Evolutionary conservation across 2,797 vertebrate species (phyloP).

Genomic region (Gouania willdenowi): DNA sequence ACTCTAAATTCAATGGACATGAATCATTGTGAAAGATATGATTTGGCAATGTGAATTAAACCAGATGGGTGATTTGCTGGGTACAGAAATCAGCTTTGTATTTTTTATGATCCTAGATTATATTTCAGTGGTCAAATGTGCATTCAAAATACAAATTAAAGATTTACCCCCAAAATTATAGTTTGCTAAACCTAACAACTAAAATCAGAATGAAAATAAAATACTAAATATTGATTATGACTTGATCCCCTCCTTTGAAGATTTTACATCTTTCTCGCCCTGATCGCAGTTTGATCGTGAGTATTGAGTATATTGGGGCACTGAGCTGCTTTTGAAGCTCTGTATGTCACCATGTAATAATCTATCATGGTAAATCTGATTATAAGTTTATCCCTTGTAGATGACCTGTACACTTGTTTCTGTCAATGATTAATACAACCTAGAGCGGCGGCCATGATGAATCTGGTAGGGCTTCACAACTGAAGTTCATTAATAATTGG

Average conservation of each 20-base stretch:
- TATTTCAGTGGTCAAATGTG: not conserved
- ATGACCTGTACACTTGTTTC: slow-evolving; percentile 79
- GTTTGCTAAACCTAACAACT: slow-evolving; percentile 13
- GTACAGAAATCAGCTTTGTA: slow-evolving; percentile 1
- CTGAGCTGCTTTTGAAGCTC: slow-evolving; percentile 45
- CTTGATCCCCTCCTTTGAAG: slow-evolving; percentile 41
- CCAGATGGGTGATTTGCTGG: slow-evolving; percentile 4
- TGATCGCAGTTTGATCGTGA: slow-evolving; percentile 35
- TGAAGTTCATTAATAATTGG: slow-evolving; percentile 99
- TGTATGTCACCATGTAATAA: slow-evolving; percentile 65
- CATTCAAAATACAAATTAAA: not conserved
- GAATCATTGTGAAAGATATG: slow-evolving; percentile 39
- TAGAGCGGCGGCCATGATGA: slow-evolving; percentile 86
- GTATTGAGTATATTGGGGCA: slow-evolving; percentile 41
- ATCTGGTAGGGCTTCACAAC: slow-evolving; percentile 87
- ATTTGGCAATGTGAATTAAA: slow-evolving; percentile 24
- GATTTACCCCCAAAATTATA: slow-evolving; percentile 22
- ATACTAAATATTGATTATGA: slow-evolving; percentile 49
- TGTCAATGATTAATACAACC: slow-evolving; percentile 85
- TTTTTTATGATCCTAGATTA: not conserved
- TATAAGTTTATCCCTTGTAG: slow-evolving; percentile 77
- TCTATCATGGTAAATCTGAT: slow-evolving; percentile 75
- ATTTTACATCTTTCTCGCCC: slow-evolving; percentile 48
- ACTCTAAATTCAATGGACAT: slow-evolving; percentile 34
- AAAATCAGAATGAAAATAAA: slow-evolving; percentile 31